These are phyloP conservation scores for Ceratosolen fusciceps DNA, from an alignment of 1,140 invertebrate genomes.

Conservation along the genomic window DNA sequence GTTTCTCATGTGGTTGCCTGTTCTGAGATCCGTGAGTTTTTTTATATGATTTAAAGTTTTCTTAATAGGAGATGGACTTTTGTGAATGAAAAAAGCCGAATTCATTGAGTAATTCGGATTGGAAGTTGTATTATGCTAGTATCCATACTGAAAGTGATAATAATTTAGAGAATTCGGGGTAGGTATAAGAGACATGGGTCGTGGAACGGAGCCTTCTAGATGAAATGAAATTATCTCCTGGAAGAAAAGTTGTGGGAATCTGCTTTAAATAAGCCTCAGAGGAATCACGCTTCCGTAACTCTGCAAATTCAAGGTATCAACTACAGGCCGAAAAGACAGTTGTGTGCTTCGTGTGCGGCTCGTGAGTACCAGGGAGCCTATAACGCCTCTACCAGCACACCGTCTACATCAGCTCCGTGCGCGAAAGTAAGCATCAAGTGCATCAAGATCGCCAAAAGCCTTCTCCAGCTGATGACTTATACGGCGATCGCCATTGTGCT, in stretches of 20 bases:
- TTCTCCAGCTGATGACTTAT: not conserved
- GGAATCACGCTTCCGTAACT: not conserved
- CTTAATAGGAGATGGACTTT: not conserved
- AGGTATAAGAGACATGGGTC: no score
- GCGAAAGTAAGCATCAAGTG: not conserved
- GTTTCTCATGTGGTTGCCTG: not conserved
- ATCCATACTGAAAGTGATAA: no score
- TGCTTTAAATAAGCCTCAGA: no score
- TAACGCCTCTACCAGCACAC: no score
- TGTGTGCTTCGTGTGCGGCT: slow-evolving; percentile 37
- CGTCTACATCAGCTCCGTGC: no score
- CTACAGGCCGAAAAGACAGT: not conserved
- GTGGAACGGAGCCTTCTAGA: no score
- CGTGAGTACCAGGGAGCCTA: not conserved
- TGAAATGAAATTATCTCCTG: not conserved
- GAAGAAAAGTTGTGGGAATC: not conserved
- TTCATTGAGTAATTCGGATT: no score
- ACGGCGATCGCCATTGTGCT: not conserved
- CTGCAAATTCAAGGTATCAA: not conserved
- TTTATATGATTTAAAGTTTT: not conserved
- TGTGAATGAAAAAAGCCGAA: no score
- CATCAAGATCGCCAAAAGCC: not conserved
- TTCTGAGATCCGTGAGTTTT: no score
- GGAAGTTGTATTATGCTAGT: no score
- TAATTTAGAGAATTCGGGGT: no score